Evolutionary conservation across 1,140 invertebrate species (phyloP), one percentile per base, ranked within the genome.

Genomic region (Teleopsis dalmanni): DNA sequence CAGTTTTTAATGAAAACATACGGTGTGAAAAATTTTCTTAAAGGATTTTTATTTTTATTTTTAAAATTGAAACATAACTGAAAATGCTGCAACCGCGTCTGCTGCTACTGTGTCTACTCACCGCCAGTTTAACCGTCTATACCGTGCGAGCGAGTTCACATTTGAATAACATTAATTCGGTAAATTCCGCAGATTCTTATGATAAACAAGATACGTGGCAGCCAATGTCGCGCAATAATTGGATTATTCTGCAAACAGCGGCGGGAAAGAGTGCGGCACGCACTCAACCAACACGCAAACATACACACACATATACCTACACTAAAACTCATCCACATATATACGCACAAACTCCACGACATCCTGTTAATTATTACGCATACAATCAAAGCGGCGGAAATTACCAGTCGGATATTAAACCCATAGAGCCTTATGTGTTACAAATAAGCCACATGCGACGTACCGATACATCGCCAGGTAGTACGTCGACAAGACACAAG

Each of bases 351-450:
- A 40, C 21, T 10, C 33, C 19, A 26, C 19, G 16, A 57, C 59
- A 54, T 65, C 62, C 59, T 57, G 51, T 53, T 53, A 58, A 60
- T 60, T 65, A 65, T 52, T 65, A 62, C 47, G 57, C 62, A 51
- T 62, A 65, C 59, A 65, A 65, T 54, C 29, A 51, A 18, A 55
- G 52, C 31, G 46, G 18, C 51, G 62, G 62, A 65, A 65, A 65
- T 65, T 65, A 65, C 62, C 53, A 60, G 58, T 57, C 56, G 41
- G 41, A 43, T 43, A 26, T 31, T 25, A 25, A 19, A 25, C 6
- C 21, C 7, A 10, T 18, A 8, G 41, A 29, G 13, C 41, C 41
- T 13, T 43, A 43, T 43, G 27, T 31, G 13, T 43, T 43, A 19
- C 3, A 25, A 8, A 13, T 43, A 29, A 43, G 18, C n/a, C 27